A percentile compares a stretch with the other conserved stretches of the same genome.
These are phyloP conservation scores for Zoanthus sociatus DNA, from an alignment of 92 coral and sea anemone genomes.

Conservation along the genomic window DNA sequence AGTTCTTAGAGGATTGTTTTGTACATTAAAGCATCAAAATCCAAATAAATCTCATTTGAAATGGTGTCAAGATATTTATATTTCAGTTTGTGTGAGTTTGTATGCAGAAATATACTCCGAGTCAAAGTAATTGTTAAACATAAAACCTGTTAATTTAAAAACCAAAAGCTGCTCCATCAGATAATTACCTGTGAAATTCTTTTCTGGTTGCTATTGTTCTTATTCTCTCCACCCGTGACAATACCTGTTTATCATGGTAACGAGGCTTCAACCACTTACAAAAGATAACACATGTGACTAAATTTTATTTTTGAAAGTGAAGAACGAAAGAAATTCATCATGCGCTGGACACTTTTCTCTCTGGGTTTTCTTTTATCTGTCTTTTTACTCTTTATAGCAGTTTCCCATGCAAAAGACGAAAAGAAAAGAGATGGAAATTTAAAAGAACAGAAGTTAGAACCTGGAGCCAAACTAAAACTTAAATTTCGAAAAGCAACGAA, in stretches of 20 bases:
- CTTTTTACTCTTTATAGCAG: slow-evolving; percentile 47
- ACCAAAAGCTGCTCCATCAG: neutral
- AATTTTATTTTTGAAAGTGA: slow-evolving; percentile 25
- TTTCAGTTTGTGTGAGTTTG: too few species aligned
- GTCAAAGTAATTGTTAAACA: neutral
- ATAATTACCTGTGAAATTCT: neutral
- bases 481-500: slow-evolving; percentile 49
- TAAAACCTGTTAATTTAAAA: too few species aligned
- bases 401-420: slow-evolving; percentile 53
- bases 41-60: too few species aligned
- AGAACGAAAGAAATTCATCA: slow-evolving; percentile 9
- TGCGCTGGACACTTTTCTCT: slow-evolving; percentile 23
- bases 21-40: too few species aligned
- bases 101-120: neutral
- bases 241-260: slow-evolving; percentile 22
- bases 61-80: too few species aligned
- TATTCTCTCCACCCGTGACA: slow-evolving; percentile 31
- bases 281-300: slow-evolving; percentile 41
- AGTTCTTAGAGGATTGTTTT: too few species aligned
- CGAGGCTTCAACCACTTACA: slow-evolving; percentile 38
- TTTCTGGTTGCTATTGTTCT: slow-evolving; percentile 29
- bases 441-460: slow-evolving; percentile 31
- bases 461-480: slow-evolving; percentile 56
- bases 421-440: slow-evolving; percentile 19
- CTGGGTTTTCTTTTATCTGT: slow-evolving; percentile 30